phyloP scores from a whole-genome alignment of 2,113 vertebrate species.

The Muscicapa adusta region DNA sequence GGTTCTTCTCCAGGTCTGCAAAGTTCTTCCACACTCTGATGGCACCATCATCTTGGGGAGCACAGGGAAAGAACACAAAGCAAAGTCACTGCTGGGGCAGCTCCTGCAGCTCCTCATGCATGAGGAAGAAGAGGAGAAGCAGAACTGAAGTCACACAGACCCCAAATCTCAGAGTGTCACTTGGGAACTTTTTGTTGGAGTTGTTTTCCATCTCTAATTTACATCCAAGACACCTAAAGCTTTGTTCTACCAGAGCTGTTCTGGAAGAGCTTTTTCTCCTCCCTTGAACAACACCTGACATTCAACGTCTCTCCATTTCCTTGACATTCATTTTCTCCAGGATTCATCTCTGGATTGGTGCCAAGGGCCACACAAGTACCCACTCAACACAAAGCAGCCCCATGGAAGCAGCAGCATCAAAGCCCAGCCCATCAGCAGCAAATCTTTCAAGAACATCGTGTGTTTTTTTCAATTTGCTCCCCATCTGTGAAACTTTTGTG shows the following conservation, averaged over 20 bases:
- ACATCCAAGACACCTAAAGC: neutral
- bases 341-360: neutral
- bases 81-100: neutral
- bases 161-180: neutral
- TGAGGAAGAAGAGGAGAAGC: neutral
- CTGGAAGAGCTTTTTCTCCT: neutral
- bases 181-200: neutral
- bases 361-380: neutral
- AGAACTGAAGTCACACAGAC: neutral
- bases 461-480: constrained; percentile 36
- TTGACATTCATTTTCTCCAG: neutral
- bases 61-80: neutral
- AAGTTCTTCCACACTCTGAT: constrained; percentile 98
- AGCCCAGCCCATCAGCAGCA: constrained; percentile 12
- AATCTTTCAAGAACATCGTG: neutral
- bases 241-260: neutral
- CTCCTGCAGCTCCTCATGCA: neutral
- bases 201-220: neutral
- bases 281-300: neutral
- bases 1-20: constrained; percentile 93
- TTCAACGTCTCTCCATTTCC: neutral
- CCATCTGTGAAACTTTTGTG: constrained; percentile 24
- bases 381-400: neutral
- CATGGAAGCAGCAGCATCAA: neutral
- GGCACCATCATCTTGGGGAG: constrained; percentile 87